phyloP scores from a whole-genome alignment of 2,888 invertebrate genomes.

The Hedychridium roseum region DNA sequence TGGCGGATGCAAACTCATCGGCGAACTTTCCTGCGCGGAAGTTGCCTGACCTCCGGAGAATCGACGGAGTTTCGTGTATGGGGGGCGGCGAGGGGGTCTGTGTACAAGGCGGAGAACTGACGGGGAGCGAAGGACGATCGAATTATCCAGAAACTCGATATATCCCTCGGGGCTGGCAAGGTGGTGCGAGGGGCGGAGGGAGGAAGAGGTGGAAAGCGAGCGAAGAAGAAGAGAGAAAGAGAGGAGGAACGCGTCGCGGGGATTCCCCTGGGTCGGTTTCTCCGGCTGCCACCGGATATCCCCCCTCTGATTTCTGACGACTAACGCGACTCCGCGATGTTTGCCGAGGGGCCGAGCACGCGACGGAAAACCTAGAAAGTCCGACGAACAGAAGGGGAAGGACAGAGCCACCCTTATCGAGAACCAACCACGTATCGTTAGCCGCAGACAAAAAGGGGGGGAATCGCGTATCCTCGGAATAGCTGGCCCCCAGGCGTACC shows the following conservation, averaged over 20 bases:
- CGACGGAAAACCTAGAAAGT: too few species aligned
- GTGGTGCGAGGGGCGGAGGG: conserved; percentile 5
- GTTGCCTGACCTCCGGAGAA: too few species aligned
- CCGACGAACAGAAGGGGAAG: conserved; percentile 28
- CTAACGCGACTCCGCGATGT: conserved; percentile 56
- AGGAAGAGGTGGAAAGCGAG: background rate
- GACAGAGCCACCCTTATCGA: conserved; percentile 30
- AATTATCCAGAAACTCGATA: conserved; percentile 53
- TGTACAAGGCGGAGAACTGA: too few species aligned
- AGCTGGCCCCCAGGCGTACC: conserved; percentile 41
- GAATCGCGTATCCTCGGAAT: conserved; percentile 39
- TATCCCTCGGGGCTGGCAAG: conserved; percentile 19
- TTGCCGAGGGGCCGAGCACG: conserved; percentile 47
- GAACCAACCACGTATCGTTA: conserved; percentile 44
- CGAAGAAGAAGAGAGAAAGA: background rate
- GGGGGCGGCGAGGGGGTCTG: too few species aligned
- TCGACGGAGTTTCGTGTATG: too few species aligned
- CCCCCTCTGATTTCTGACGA: conserved; percentile 46
- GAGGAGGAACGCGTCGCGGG: conserved; percentile 15
- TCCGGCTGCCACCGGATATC: conserved; percentile 54
- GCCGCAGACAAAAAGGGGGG: conserved; percentile 55
- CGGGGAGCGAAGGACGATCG: conserved; percentile 35
- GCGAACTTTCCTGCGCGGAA: too few species aligned
- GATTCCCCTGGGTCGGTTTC: conserved; percentile 47
- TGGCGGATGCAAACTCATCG: too few species aligned